These are phyloP conservation scores for Megatriorchis doriae DNA, from an alignment of 2,113 vertebrate species.

Conservation along the genomic window DNA sequence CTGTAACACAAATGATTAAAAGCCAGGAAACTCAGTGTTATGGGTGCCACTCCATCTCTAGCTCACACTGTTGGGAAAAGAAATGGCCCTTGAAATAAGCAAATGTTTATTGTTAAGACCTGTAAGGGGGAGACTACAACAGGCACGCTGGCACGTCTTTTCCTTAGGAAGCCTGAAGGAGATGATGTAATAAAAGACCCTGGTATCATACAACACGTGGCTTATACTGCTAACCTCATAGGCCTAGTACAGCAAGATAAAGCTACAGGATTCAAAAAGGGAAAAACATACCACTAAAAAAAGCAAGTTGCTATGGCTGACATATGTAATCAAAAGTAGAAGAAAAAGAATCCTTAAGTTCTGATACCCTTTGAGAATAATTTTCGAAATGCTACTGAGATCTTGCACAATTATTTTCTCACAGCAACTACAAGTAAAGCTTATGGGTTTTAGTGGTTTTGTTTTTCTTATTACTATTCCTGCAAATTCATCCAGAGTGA, in stretches of 20 bases:
- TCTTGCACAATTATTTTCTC: not conserved
- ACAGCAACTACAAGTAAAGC: not conserved
- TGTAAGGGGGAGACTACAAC: not conserved
- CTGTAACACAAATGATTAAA: not conserved
- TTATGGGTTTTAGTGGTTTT: not conserved
- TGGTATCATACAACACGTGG: not conserved
- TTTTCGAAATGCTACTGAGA: not conserved
- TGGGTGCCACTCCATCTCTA: not conserved
- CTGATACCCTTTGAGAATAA: not conserved
- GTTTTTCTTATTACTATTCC: slow-evolving; percentile 1
- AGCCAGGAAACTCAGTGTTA: not conserved
- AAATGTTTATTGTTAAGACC: not conserved
- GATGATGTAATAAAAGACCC: not conserved
- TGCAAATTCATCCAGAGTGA: not conserved
- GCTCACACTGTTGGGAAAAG: not conserved
- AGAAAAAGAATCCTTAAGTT: not conserved
- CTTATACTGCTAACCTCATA: not conserved
- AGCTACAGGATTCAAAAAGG: not conserved
- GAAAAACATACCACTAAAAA: not conserved
- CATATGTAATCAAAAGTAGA: not conserved
- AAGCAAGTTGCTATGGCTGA: not conserved
- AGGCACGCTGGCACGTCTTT: not conserved
- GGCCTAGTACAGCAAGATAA: not conserved
- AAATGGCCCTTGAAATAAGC: not conserved
- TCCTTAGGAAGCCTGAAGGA: not conserved